Conservation (phyloP, 2,797 vertebrate species). For the Intellagama lesueurii region DNA sequence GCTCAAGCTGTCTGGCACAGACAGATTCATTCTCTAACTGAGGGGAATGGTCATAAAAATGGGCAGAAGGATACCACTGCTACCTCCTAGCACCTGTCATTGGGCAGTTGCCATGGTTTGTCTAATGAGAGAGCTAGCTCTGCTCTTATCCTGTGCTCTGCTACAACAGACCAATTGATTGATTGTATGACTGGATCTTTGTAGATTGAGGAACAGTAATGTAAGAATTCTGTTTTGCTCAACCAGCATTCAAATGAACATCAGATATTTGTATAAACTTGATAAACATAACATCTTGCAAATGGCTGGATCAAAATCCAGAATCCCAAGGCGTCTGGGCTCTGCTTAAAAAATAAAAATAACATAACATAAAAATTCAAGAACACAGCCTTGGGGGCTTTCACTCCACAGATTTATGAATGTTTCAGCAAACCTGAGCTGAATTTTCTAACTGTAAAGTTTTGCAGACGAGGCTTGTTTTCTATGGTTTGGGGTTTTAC, state of each 20-base stretch:
- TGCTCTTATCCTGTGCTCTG: not conserved
- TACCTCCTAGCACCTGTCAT: not conserved
- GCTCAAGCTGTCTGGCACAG: not conserved
- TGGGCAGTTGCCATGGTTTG: not conserved
- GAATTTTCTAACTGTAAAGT: constrained; percentile 57
- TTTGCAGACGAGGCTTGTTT: constrained; percentile 64
- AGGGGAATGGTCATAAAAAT: not conserved
- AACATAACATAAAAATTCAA: not conserved
- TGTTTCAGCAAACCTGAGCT: constrained; percentile 54
- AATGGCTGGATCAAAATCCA: constrained; percentile 34
- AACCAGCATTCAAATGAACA: constrained; percentile 15
- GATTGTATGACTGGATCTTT: not conserved
- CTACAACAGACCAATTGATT: not conserved
- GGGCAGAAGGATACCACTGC: not conserved
- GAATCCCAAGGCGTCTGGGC: constrained; percentile 14
- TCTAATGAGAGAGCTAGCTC: not conserved
- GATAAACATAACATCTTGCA: constrained; percentile 22
- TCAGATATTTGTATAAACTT: constrained; percentile 34
- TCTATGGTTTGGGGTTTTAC: constrained; percentile 69
- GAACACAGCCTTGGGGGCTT: constrained; percentile 15
- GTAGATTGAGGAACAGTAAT: not conserved
- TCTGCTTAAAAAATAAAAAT: not conserved
- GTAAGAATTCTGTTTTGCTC: not conserved
- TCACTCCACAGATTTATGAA: constrained; percentile 30
- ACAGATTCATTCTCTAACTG: not conserved